Evolutionary conservation across 2,888 invertebrate species (phyloP).

Genomic region (Acanthosepion lycidas): DNA sequence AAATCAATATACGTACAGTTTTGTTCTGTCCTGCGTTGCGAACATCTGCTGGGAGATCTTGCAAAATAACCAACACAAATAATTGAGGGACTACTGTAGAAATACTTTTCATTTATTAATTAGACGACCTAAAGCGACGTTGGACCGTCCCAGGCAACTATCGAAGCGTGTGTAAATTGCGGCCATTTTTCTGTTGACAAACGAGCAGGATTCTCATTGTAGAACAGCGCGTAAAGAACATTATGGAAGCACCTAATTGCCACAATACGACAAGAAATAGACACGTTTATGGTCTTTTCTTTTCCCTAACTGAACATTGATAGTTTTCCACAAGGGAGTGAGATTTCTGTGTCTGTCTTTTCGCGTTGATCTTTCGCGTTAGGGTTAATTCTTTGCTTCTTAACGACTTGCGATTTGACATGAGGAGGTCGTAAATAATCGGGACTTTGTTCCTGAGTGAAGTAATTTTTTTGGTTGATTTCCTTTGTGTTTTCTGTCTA

Average conservation of each 20-base stretch:
- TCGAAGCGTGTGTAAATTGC: background rate
- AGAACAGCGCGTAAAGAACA: background rate
- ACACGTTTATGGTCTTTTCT: background rate
- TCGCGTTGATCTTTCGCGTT: background rate
- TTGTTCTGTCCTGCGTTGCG: too few species aligned
- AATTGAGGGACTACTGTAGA: too few species aligned
- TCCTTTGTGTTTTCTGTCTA: background rate
- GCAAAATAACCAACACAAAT: too few species aligned
- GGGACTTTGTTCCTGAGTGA: background rate
- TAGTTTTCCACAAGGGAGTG: background rate
- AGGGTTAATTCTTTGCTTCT: background rate
- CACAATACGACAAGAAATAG: background rate
- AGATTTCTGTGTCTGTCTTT: background rate
- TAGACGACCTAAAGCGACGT: background rate
- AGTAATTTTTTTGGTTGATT: background rate
- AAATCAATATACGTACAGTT: too few species aligned
- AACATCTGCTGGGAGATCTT: background rate
- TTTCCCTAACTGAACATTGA: background rate
- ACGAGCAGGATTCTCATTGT: background rate
- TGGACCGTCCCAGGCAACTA: background rate
- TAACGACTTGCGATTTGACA: background rate
- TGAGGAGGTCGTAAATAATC: background rate
- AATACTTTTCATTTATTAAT: background rate
- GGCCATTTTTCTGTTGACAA: background rate
- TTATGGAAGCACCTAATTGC: slow-evolving; percentile 33